Evolutionary conservation across 2,888 invertebrate species (phyloP), one percentile per base, ranked within the genome.

Genomic region (Ariolimax columbianus): DNA sequence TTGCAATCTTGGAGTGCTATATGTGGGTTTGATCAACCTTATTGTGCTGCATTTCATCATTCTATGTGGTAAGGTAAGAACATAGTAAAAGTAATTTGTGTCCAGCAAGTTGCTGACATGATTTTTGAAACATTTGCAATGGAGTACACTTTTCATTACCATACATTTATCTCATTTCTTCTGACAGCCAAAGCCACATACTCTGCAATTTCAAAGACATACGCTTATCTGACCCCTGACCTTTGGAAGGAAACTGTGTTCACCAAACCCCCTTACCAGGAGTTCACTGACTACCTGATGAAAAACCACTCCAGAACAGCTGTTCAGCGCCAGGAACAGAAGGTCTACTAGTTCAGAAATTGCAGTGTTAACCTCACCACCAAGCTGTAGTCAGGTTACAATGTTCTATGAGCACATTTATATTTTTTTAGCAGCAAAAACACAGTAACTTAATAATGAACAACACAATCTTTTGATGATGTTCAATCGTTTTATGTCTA

Each of bases 161-260:
- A n/a, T n/a, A n/a, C n/a, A n/a, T n/a, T n/a, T n/a, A n/a, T n/a
- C n/a, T 40, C 7, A 4, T 51, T 77, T 9, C 33, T 19, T 63
- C 40, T 78, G 0, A 0, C 90, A 95, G 99, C 99, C 83, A 99
- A 99, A 95, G 99, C 99, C 23, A 99, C 99, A 11, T 99, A 98
- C 94, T 97, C 98, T 87, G 99, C 99, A 77, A 99, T 99, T 93
- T 97, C 98, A 55, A 98, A 98, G 95, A 99, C 99, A 40, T 99
- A 99, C 93, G 97, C 98, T 11, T 99, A 99, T 95, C 95, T 99
- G 94, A 99, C 99, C 40, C 99, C 99, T 38, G 99, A 99, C 94
- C 96, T 99, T 94, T 99, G 99, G 99, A 98, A 98, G 94, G 99
- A 99, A 92, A 97, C 97, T 94, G 97, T 97, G 86, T 95, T 99